Conservation (phyloP, 2,113 vertebrate species). For the Halcyon senegalensis region DNA sequence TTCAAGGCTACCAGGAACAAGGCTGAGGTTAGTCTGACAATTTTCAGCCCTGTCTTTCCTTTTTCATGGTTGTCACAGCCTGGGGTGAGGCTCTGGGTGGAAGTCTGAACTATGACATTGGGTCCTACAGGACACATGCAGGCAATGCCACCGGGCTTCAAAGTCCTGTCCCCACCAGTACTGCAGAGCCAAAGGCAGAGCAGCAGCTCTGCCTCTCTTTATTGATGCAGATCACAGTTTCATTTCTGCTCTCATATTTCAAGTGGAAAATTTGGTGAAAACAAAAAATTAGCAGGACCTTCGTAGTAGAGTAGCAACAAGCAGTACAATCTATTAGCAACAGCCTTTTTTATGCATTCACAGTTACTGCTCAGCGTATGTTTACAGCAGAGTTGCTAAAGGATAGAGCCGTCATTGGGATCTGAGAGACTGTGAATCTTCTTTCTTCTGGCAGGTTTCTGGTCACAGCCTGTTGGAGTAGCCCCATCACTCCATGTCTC, state of each 20-base stretch:
- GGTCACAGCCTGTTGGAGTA: background rate
- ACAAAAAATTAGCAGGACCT: slow-evolving; percentile 63
- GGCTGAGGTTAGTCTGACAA: background rate
- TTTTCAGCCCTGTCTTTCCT: background rate
- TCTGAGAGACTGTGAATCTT: background rate
- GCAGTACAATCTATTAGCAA: background rate
- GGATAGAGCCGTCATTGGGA: background rate
- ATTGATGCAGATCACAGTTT: background rate
- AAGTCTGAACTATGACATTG: accelerated
- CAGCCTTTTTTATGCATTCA: background rate
- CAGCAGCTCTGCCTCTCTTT: background rate
- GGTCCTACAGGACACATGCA: background rate
- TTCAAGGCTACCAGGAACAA: background rate
- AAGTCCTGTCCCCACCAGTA: accelerated
- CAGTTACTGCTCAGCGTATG: background rate
- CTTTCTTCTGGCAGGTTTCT: background rate
- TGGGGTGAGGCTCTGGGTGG: background rate
- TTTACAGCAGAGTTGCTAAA: background rate
- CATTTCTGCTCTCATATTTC: background rate
- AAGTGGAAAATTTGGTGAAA: slow-evolving; percentile 59
- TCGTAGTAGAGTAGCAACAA: background rate
- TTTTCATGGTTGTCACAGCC: background rate
- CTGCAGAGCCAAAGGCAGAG: background rate
- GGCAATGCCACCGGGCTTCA: accelerated
- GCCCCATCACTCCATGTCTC: background rate